Percentiles rank a stretch among this genome's conserved stretches.
Evolutionary conservation across 2,113 vertebrate genomes (phyloP).

Genomic region (Glaucidium brasilianum): DNA sequence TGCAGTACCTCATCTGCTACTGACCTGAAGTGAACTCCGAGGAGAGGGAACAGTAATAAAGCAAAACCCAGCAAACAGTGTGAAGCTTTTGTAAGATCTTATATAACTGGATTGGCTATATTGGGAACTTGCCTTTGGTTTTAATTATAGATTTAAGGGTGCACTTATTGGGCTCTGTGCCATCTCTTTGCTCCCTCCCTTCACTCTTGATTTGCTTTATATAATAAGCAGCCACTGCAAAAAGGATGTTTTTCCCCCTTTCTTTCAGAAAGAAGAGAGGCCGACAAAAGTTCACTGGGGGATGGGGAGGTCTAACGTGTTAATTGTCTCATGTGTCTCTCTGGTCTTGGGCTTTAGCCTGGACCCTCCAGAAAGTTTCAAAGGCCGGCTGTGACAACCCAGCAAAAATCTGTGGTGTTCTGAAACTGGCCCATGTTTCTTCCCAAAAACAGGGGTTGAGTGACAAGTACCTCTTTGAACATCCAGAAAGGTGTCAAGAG

Average conservation of each 20-base stretch:
- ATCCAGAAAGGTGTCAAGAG: background rate
- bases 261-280: slow-evolving; percentile 16
- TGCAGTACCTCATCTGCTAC: slow-evolving; percentile 3
- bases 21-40: slow-evolving; percentile 58
- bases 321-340: background rate
- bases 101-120: slow-evolving; percentile 54
- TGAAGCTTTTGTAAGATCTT: slow-evolving; percentile 54
- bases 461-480: background rate
- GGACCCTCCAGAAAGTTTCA: background rate
- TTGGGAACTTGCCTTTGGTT: slow-evolving; percentile 55
- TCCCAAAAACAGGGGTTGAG: background rate
- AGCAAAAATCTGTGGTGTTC: background rate
- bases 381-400: background rate
- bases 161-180: slow-evolving; percentile 38
- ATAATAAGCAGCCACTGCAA: slow-evolving; percentile 45
- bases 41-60: slow-evolving; percentile 51
- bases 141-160: slow-evolving; percentile 62
- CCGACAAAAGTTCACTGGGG: slow-evolving; percentile 18
- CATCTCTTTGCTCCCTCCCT: slow-evolving; percentile 48
- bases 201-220: slow-evolving; percentile 41
- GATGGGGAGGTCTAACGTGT: slow-evolving; percentile 19
- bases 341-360: background rate
- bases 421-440: background rate
- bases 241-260: slow-evolving; percentile 22
- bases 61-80: slow-evolving; percentile 33